Base-by-base conservation (phyloP, 1,140 invertebrate genomes). In the Sinella curviseta region DNA sequence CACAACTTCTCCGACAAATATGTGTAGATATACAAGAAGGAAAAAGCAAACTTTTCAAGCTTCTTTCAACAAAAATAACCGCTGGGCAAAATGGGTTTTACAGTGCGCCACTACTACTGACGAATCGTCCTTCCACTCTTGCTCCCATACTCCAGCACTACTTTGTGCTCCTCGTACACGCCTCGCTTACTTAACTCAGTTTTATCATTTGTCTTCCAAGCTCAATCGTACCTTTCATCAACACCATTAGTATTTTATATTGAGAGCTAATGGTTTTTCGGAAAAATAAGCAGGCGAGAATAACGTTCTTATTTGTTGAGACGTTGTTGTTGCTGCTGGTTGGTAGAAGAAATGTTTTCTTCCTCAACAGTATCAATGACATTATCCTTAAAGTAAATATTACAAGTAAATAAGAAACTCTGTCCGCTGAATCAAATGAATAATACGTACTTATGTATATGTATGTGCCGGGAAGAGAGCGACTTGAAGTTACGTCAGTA, bases 191-290 rank as follows among this genome's bases (percentile, higher is more conserved):
- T 70, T 33, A 70, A 70, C 65, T 70, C 30, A 70, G 65, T 70
- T 70, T 33, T 33, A 70, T 70, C 65, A 70, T 70, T 70, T 70
- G 65, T 70, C 65, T 70, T 70, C 30, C 24, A 70, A 8, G 30
- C 31, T 33, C 65, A 70, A 70, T 70, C 65, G 26, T 33, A 70
- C 65, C 65, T 70, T 70, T 70, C 65, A 70, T 70, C 65, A 70
- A 70, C 65, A 70, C 3, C 65, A 31, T 70, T 70, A 14, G 24
- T 70, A 70, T 70, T 70, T 48, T 48, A 48, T 65, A 70, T 70
- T 70, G 65, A 70, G 24, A 30, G 65, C 65, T 70, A 70, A 70
- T 70, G 65, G 65, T 30, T 33, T 70, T 70, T 33, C 12, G 12
- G 12, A 26, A 4, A 60, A 3, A 60, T 8, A 60, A 60, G 39